Base-by-base conservation (phyloP, 2,113 vertebrate genomes). In the Spilogale gracilis region DNA sequence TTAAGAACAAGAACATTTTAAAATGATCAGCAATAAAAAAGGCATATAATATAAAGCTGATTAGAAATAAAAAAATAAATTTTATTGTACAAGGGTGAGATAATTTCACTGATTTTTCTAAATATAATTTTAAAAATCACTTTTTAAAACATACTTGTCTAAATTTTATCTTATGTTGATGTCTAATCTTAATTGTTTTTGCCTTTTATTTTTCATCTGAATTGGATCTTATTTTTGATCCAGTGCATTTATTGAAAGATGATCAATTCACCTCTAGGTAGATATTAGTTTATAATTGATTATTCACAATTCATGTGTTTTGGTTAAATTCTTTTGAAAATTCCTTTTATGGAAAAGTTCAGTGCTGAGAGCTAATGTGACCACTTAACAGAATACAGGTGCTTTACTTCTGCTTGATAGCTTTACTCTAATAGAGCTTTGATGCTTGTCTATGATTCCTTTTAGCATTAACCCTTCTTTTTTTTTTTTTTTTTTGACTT, bases 51-150 rank as follows among this genome's bases (percentile, higher is more conserved):
- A 1, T 60, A 60, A 91, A 73, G 81, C 2, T 38, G 2, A 71
- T 65, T 20, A 71, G 6, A 38, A 89, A 90, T 5, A n/a, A 92
- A 79, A 79, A 88, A 50, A 80, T 87, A 76, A 67, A 76, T 54
- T 82, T 91, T 87, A 82, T 21, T 81, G 2, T 0, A 30, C 60
- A 56, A 86, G 2, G 13, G 1, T 81, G 5, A 74, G 9, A 43
- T 58, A 21, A 45, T 38, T 65, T 91, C 25, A 50, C 56, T 80
- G 4, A 58, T 69, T 82, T 83, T 54, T 56, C 12, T 25, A 81
- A 84, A 58, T 2, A 65, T 71, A 96, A 73, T 2, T 71, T 89
- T 58, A 25, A 91, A 97, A 97, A 32, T 73, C 30, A 76, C 32
- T 52, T 58, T 78, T 63, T 30, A 67, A 69, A n/a, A 3, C 2